These are phyloP conservation scores for Gavialis gangeticus DNA, from an alignment of 2,113 vertebrate species.

Conservation along the genomic window DNA sequence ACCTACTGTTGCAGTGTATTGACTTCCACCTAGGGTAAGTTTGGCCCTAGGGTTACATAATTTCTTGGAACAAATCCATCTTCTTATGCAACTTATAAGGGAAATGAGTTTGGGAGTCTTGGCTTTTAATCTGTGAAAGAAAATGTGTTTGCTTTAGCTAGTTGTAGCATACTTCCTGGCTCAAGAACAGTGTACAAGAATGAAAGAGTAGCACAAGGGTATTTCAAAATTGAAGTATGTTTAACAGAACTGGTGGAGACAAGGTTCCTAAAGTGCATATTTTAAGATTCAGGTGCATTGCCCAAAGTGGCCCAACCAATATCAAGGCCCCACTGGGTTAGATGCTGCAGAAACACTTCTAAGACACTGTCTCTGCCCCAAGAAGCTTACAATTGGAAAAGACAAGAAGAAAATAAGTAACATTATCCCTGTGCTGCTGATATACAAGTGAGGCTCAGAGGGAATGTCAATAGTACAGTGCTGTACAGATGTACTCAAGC, in stretches of 20 bases:
- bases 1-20: no score
- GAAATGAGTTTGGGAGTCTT: neutral
- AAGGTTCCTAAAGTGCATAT: neutral
- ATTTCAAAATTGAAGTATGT: neutral
- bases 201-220: neutral
- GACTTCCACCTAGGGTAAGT: neutral
- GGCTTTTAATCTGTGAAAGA: neutral
- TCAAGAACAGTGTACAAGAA: rapidly evolving
- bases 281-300: neutral
- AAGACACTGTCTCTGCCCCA: neutral
- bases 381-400: neutral
- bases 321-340: neutral
- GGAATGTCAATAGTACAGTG: neutral
- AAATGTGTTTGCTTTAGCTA: neutral
- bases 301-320: neutral
- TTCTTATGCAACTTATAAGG: rapidly evolving
- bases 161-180: neutral
- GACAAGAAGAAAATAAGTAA: neutral
- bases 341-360: neutral
- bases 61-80: neutral
- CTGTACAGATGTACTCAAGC: no score
- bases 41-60: neutral
- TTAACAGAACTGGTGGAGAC: neutral
- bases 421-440: neutral
- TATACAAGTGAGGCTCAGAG: neutral